phyloP scores from a whole-genome alignment of 2,888 invertebrate species.

The Tuta absoluta region DNA sequence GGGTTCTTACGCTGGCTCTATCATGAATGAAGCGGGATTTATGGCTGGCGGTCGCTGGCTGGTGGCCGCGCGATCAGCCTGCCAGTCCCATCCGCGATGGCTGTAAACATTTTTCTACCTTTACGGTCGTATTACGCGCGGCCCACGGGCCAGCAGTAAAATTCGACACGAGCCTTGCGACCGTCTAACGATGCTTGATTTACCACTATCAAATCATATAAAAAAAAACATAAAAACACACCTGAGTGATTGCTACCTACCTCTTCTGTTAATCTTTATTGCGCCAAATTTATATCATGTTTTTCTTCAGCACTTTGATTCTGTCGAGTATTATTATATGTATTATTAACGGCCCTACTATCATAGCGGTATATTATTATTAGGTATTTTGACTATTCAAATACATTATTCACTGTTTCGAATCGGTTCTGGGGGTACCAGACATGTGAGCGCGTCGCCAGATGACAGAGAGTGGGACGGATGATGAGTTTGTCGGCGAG shows the following conservation, averaged over 20 bases:
- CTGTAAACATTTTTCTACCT: slow-evolving; percentile 73
- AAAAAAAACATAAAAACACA: slow-evolving; percentile 68
- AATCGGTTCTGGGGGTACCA: slow-evolving; percentile 74
- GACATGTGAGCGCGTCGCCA: slow-evolving; percentile 69
- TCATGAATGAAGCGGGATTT: slow-evolving; percentile 77
- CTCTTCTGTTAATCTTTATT: slow-evolving; percentile 55
- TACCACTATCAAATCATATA: slow-evolving; percentile 69
- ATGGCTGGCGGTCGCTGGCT: slow-evolving; percentile 68
- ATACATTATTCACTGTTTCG: slow-evolving; percentile 78
- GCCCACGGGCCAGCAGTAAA: slow-evolving; percentile 63
- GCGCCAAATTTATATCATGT: slow-evolving; percentile 53
- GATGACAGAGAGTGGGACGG: slow-evolving; percentile 63
- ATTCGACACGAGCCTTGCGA: slow-evolving; percentile 70
- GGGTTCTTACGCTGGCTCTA: slow-evolving; percentile 52
- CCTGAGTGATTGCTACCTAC: slow-evolving; percentile 63
- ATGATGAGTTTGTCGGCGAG: slow-evolving; percentile 39
- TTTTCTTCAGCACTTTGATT: slow-evolving; percentile 28
- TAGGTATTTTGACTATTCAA: slow-evolving; percentile 63
- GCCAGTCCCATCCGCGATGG: slow-evolving; percentile 47
- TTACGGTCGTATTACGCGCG: slow-evolving; percentile 70
- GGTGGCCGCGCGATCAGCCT: slow-evolving; percentile 35
- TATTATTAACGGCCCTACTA: slow-evolving; percentile 27
- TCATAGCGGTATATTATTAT: slow-evolving; percentile 57
- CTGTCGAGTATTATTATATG: slow-evolving; percentile 16
- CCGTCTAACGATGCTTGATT: slow-evolving; percentile 72